Base-by-base conservation (phyloP, 2,797 vertebrate genomes). In the Galaxias olidus region DNA sequence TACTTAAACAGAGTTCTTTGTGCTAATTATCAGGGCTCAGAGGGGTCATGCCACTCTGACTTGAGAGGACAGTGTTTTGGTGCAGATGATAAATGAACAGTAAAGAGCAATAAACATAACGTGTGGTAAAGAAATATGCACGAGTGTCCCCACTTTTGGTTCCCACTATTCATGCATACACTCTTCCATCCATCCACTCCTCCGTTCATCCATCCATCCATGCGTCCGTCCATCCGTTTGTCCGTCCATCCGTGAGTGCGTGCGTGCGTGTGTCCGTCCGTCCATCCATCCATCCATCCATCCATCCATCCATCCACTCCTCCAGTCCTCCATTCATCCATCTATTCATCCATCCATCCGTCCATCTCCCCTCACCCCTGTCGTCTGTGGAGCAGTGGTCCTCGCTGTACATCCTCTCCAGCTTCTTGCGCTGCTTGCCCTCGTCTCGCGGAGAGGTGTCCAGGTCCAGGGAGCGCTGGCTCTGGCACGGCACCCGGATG, bases 371-470 rank as follows among this genome's bases (percentile, higher is more conserved):
- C 60, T 72, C 72, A 90, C 79, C 89, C 69, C 66, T 78, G 58
- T 85, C 89, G 74, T 94, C 74, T 86, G 91, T 91, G 10, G 94
- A 75, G 1, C 82, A 88, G 10, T 91, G 90, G 65, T 99, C 97
- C 0, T 98, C 93, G 0, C 97, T 99, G 78, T 93, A 94, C 94
- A 97, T 95, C 84, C 96, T 91, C 89, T 98, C 96, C 83, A 99
- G 91, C 82, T 96, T 96, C 75, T 96, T 98, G 0, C 89, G 78
- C 0, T 88, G 80, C 1, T 93, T 92, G 46, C 80, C 84, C 30
- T 75, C 73, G 0, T 90, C 83, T 9, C 73, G 75, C 0, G 89
- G 82, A 0, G 92, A 91, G 41, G 91, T 93, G n/a, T 97, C 96
- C 67, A 94, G 84, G 68, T 96, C 95, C 6, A 96, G 91, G 50